Base-by-base conservation (phyloP, 2,113 vertebrate species). In the Myotis davidii region DNA sequence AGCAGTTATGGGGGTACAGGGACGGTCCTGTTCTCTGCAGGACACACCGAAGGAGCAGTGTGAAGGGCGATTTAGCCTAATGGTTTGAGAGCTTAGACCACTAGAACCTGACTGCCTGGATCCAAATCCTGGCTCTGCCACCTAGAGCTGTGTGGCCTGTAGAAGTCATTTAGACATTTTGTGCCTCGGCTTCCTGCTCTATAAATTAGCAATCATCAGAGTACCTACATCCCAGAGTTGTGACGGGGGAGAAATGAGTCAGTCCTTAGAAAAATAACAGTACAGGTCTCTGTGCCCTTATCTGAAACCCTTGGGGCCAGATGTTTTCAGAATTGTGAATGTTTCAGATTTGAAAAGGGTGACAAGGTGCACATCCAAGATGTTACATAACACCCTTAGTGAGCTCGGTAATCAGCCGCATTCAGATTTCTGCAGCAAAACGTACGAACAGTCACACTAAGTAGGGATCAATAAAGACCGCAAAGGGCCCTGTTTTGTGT, bases 331-430 rank as follows among this genome's bases (percentile, higher is more conserved):
- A 95, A 79, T 83, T 74, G 50, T 9, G 0, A 3, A 65, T 93
- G 96, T 95, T 91, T 93, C 64, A 61, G 78, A 67, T 89, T 97
- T 91, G 73, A 77, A 72, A 67, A 90, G 90, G 72, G 72, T 94
- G 78, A 70, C 14, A 85, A 84, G 56, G 85, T 88, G 34, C 37
- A 50, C 34, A 74, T 61, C 87, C 42, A 83, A 76, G 29, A 4
- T 77, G 76, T 97, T 97, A 96, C 88, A 85, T 97, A 97, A 97
- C 65, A 61, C 39, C 9, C 64, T 94, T 56, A 86, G 79, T 90
- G 94, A 79, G 88, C 84, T 96, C 89, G 25, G 29, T 78, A 70
- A 88, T 90, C 79, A 85, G 59, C 78, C 76, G 61, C 74, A 32
- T 96, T 96, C 65, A 45, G 83, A 89, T 96, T 82, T 89, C 92